Percentiles rank a stretch among this genome's conserved stretches.
phyloP scores from a whole-genome alignment of 2,888 invertebrate species.

The Octodonta nipae region DNA sequence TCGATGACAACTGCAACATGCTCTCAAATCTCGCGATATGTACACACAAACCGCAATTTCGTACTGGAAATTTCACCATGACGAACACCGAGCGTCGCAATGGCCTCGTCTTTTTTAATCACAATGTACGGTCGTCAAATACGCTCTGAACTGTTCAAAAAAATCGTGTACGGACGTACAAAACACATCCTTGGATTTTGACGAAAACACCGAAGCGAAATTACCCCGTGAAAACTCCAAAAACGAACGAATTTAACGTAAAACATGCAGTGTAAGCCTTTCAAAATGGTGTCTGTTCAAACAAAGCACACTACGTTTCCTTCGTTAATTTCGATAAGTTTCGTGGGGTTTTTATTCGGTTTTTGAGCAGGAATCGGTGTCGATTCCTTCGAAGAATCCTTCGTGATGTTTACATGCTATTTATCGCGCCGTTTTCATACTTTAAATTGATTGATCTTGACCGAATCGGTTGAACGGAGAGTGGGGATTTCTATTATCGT shows the following conservation, averaged over 20 bases:
- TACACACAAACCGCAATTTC: no score
- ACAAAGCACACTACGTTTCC: slow-evolving; percentile 29
- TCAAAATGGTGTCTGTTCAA: slow-evolving; percentile 52
- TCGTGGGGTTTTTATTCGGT: slow-evolving; percentile 10
- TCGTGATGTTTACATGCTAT: slow-evolving; percentile 21
- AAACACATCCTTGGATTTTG: no score
- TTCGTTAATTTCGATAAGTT: slow-evolving; percentile 12
- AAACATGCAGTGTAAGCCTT: slow-evolving; percentile 29
- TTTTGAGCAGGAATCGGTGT: slow-evolving; percentile 9
- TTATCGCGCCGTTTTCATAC: slow-evolving; percentile 25
- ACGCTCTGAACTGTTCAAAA: no score
- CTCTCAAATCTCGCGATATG: no score
- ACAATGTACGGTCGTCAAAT: no score
- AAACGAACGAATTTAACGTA: slow-evolving; percentile 5
- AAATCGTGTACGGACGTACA: no score
- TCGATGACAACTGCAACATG: slow-evolving; percentile 46
- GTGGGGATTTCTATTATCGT: no score
- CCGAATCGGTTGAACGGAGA: slow-evolving; percentile 13
- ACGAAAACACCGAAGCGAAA: no score
- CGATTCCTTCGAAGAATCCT: slow-evolving; percentile 12
- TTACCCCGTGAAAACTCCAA: no score
- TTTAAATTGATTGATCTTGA: slow-evolving; percentile 26
- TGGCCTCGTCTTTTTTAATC: no score
- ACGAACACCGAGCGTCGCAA: no score
- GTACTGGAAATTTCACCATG: no score